Base-by-base conservation (phyloP, 2,888 invertebrate genomes). In the Mythimna vitellina region DNA sequence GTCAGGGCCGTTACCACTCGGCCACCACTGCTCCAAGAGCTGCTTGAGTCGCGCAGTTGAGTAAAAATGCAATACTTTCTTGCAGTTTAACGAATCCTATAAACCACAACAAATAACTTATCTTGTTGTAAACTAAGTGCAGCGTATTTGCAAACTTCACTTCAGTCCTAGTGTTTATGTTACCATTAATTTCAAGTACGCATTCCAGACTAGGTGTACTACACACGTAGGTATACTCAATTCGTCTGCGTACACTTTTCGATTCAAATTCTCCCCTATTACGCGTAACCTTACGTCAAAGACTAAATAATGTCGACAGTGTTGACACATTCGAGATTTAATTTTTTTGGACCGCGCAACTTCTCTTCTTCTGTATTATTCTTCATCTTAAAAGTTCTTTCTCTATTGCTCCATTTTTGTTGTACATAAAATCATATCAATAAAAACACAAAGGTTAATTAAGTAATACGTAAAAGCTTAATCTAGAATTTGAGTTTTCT, bases 241-340 rank as follows among this genome's bases (percentile, higher is more conserved):
- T 42, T 49, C 65, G 57, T 76, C 66, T 65, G 78, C 29, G 17
- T 63, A 65, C 64, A 79, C 56, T 66, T 75, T 67, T 75, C 62
- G 75, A 65, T 65, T 80, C 66, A 65, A 70, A 79, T 20, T 58
- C 65, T 79, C 81, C 83, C 83, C 83, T 64, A 78, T 71, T 65
- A 57, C 46, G 54, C 51, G 49, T 54, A 56, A 35, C 53, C 53
- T 62, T 20, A 32, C 57, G 72, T 35, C 81, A 81, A 54, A 83
- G 83, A 83, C 53, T 81, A 81, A 80, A 60, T 69, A 73, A 66
- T 69, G 22, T 29, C n/a, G 5, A 6, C 58, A 72, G 66, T 66
- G n/a, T 29, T 53, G 12, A 1, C 62, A 65, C 35, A 66, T 32
- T 69, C 38, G 32, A 49, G 42, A 38, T 32, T 25, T 12, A 20